Evolutionary conservation across 2,113 vertebrate genomes (phyloP), one percentile per base, ranked within the genome.

Genomic region (Aphyosemion australe): DNA sequence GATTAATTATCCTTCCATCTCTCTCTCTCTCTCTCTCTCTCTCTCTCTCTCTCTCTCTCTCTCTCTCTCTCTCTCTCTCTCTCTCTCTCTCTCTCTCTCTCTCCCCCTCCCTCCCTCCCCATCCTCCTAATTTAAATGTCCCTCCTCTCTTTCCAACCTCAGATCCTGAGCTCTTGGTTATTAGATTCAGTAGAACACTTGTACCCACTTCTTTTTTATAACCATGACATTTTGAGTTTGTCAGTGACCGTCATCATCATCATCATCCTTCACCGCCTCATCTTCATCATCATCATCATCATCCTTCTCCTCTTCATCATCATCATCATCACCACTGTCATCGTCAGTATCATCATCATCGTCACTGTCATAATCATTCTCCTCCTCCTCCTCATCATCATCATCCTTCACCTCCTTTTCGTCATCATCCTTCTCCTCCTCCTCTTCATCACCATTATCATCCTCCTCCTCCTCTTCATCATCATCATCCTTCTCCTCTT

Each of bases 1-100:
- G 83, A 84, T 85, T 72, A 76, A 85, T 87, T 73, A 84, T 59
- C 42, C 49, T 42, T 60, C 77, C 50, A 55, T 49, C 41, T 67
- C 65, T 42, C 74, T 62, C 51, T 61, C 26, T 14, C 55, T 56
- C 67, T 60, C 50, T 53, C 15, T 14, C 43, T 34, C 46, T 50
- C 55, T 59, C 41, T 68, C n/a, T n/a, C n/a, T n/a, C n/a, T 49
- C 41, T 67, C 65, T 42, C 74, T 62, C 51, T 61, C 26, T 14
- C 55, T 56, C 67, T 60, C 50, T 53, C 15, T 14, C 43, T 34
- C 46, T 50, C 55, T 59, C 41, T 68, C 74, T 49, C 41, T 67
- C 65, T 42, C 74, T 62, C 51, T 61, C 26, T 14, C 55, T 56
- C 67, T 60, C 50, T 53, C 15, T 14, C 43, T 34, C 46, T 50